Base-by-base conservation (phyloP, 2,113 vertebrate species). In the Chaetorhynchus papuensis region DNA sequence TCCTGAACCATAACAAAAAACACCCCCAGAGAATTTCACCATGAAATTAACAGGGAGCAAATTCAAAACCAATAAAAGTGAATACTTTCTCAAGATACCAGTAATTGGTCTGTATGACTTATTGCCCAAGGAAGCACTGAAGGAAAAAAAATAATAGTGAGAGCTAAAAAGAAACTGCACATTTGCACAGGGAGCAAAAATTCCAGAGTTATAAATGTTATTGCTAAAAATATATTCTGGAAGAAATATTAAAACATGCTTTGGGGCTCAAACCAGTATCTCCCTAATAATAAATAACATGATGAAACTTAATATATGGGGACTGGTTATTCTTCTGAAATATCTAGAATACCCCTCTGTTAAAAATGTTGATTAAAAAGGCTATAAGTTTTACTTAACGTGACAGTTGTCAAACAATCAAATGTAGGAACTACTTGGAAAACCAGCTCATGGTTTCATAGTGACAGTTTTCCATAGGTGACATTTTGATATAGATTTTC, bases 201-300 rank as follows among this genome's bases (percentile, higher is more conserved):
- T 28, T 80, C 47, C 9, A 27, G 64, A 78, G 31, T 68, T 96
- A 76, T 44, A 76, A 87, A 89, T 69, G n/a, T 45, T 95, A 79
- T 24, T 82, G 45, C 74, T 93, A 94, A 87, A 91, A 94, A 91
- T 92, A 66, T 19, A 66, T 77, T 83, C 42, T 91, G 50, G 26
- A 80, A 90, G 33, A 84, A 49, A 69, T 87, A 60, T 59, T 85
- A 95, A 94, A 93, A 89, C n/a, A 59, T 63, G 78, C 74, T 93
- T 79, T 2, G 0, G 78, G 74, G 78, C 57, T 80, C 66, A 91
- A 89, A 69, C 26, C 27, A 72, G 3, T 88, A 71, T 14, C 41
- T 87, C 44, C n/a, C 44, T 63, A 91, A 89, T 80, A 85, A 91
- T 76, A 87, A 91, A 87, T 68, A 84, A 45, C 33, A 42, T 27